These are phyloP conservation scores for Sinelater perroti DNA, from an alignment of 2,888 invertebrate genomes.

Conservation along the genomic window DNA sequence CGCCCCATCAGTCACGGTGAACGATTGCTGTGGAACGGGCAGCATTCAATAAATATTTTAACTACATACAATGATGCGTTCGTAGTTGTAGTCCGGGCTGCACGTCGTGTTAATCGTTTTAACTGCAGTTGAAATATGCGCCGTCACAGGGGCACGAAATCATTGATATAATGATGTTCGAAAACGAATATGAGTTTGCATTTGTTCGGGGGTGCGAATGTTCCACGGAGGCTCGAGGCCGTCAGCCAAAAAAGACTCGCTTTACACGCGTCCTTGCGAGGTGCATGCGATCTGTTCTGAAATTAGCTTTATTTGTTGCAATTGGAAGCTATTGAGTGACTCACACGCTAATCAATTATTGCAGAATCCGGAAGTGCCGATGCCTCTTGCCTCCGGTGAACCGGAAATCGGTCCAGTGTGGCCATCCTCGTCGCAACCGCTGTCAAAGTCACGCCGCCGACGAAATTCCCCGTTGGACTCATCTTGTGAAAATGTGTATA, in stretches of 20 bases:
- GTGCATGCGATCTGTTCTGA: slow-evolving; percentile 18
- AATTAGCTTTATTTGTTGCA: slow-evolving; percentile 31
- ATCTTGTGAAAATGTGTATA: slow-evolving; percentile 60
- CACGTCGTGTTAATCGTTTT: slow-evolving; percentile 29
- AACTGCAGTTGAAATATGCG: slow-evolving; percentile 39
- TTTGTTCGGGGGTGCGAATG: slow-evolving; percentile 12
- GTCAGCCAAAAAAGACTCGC: slow-evolving; percentile 33
- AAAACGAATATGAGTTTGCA: slow-evolving; percentile 26
- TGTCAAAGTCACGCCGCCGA: slow-evolving; percentile 47
- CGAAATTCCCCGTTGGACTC: slow-evolving; percentile 53
- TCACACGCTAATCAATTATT: slow-evolving; percentile 51
- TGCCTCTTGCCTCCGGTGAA: slow-evolving; percentile 56
- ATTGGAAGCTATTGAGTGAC: slow-evolving; percentile 39
- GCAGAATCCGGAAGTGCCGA: slow-evolving; percentile 54
- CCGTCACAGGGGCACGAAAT: slow-evolving; percentile 43
- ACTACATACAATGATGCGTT: slow-evolving; percentile 25
- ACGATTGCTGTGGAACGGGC: neutral
- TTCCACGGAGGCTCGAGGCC: slow-evolving; percentile 45
- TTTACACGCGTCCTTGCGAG: slow-evolving; percentile 14
- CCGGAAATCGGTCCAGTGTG: slow-evolving; percentile 52
- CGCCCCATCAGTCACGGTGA: slow-evolving; percentile 3
- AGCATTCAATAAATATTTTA: slow-evolving; percentile 20
- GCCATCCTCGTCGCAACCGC: slow-evolving; percentile 51
- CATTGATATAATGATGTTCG: slow-evolving; percentile 36
- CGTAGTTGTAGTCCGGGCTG: slow-evolving; percentile 21